phyloP scores from a whole-genome alignment of 2,113 vertebrate genomes.

The Trachemys scripta region DNA sequence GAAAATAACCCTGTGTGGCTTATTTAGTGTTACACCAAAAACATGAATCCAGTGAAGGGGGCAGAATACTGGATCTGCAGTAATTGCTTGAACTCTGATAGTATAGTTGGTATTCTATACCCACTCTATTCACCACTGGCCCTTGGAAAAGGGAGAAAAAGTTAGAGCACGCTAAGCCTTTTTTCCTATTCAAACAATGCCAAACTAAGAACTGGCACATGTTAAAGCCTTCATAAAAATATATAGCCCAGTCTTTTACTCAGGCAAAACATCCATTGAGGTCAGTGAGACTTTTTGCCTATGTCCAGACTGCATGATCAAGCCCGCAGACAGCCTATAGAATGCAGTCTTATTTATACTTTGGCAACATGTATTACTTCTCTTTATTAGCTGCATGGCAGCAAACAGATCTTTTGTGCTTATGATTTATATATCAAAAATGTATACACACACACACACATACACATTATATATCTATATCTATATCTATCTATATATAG shows the following conservation, averaged over 20 bases:
- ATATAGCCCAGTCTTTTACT: neutral
- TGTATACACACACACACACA: no score
- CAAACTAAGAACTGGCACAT: neutral
- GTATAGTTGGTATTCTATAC: conserved; percentile 11
- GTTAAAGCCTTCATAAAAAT: neutral
- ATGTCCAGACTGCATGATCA: neutral
- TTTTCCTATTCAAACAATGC: neutral
- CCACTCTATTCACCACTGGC: conserved; percentile 49
- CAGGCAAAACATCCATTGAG: neutral
- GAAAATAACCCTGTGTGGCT: neutral
- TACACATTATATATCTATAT: no score
- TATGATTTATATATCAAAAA: neutral
- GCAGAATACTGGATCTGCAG: neutral
- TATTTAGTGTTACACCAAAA: conserved; percentile 11
- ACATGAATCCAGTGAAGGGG: neutral
- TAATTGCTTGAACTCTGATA: neutral
- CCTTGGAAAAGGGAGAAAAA: conserved; percentile 18
- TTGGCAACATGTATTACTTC: neutral
- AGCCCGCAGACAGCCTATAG: neutral
- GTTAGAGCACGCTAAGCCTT: neutral
- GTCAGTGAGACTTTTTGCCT: neutral
- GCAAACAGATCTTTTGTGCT: neutral
- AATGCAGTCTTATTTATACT: neutral
- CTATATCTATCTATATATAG: neutral
- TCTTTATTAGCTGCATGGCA: conserved; percentile 21